Conservation (phyloP, 2,888 invertebrate genomes). For the Catocala fraxini region DNA sequence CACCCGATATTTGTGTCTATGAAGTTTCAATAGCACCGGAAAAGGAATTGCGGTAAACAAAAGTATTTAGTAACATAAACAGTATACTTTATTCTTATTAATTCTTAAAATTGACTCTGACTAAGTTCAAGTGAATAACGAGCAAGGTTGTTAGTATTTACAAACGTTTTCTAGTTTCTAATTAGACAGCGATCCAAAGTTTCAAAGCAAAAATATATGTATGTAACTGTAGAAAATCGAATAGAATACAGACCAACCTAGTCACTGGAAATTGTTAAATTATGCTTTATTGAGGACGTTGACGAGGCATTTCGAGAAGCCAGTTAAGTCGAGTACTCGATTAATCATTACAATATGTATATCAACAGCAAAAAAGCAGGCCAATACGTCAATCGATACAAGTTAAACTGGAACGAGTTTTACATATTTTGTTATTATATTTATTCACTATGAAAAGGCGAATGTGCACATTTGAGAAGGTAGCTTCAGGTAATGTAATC, state of each 20-base stretch:
- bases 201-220: too few relatives aligned
- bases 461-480: conserved; percentile 22
- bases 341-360: background rate
- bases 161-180: too few relatives aligned
- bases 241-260: too few relatives aligned
- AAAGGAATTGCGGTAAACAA: background rate
- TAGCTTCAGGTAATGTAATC: conserved; percentile 58
- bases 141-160: too few relatives aligned
- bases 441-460: conserved; percentile 1
- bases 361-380: background rate
- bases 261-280: too few relatives aligned
- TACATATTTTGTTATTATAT: background rate
- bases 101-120: too few relatives aligned
- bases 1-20: background rate
- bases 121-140: too few relatives aligned
- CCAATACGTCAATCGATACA: too few relatives aligned
- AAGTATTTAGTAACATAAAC: background rate
- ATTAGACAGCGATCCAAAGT: too few relatives aligned
- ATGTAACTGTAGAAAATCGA: too few relatives aligned
- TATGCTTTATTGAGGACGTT: conserved; percentile 17
- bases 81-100: background rate
- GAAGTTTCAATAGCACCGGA: background rate
- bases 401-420: too few relatives aligned
- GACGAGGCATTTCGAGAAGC: conserved; percentile 10
- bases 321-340: conserved; percentile 1